phyloP scores from a whole-genome alignment of 1,140 invertebrate genomes.

The Paraescarpia echinospica region DNA sequence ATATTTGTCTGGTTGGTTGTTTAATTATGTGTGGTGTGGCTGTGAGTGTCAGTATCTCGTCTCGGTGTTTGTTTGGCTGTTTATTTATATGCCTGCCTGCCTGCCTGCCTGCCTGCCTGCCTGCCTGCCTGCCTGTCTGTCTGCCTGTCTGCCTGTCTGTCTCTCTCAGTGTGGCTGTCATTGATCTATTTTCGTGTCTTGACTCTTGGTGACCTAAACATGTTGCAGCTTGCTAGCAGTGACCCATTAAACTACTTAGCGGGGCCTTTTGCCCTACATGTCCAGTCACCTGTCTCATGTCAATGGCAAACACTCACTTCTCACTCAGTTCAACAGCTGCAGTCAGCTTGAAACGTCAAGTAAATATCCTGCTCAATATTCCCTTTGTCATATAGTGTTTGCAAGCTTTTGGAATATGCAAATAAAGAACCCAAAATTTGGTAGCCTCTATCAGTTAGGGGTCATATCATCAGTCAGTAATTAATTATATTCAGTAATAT shows the following conservation, averaged over 20 bases:
- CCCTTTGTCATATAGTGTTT: neutral
- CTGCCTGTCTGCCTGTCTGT: neutral
- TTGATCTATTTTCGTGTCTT: neutral
- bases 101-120: neutral
- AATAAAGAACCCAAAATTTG: neutral
- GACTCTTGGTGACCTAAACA: neutral
- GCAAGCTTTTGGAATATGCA: neutral
- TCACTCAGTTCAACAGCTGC: neutral
- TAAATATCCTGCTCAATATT: neutral
- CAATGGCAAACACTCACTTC: neutral
- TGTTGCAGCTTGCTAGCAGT: neutral
- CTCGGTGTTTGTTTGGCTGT: neutral
- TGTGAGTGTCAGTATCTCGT: neutral
- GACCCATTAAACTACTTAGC: slow-evolving; percentile 5
- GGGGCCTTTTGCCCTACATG: neutral
- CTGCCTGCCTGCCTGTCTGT: neutral
- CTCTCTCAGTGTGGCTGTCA: neutral
- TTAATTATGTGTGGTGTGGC: neutral
- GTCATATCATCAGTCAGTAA: no score
- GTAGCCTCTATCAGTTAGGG: no score
- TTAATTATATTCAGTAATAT: no score
- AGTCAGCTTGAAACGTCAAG: neutral
- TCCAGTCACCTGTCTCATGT: neutral
- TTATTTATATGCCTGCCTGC: neutral
- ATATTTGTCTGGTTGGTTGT: neutral